Base-by-base conservation (phyloP, 2,113 vertebrate species). In the Chaetodon trifascialis region DNA sequence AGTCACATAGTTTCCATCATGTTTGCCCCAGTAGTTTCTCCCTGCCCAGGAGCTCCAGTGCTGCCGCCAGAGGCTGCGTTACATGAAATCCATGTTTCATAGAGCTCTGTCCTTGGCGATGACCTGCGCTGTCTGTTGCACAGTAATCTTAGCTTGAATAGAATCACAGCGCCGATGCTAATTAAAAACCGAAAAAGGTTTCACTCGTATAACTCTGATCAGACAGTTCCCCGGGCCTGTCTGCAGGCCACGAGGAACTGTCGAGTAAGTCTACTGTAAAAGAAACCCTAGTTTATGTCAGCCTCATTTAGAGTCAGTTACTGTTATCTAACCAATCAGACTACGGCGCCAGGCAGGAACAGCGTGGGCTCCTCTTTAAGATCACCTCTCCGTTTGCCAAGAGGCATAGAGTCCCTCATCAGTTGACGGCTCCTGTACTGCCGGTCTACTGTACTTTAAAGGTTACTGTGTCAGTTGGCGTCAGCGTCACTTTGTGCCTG, bases 401-500 rank as follows among this genome's bases (percentile, higher is more conserved):
- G 6, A 73, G 58, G 60, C 54, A 54, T 60, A 14, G 64, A 19
- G 44, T 70, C 25, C 68, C 21, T 77, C 47, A n/a, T 74, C 58
- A 56, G 49, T 5, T 66, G 67, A 76, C 79, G 62, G 54, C 68
- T 88, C 63, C 72, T 64, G 49, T 10, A 23, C 77, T 66, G 71
- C 46, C 49, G 49, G n/a, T 67, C 67, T 72, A n/a, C 82, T 76
- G 65, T 73, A 76, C 77, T 51, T 21, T 46, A 89, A 93, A 94
- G 92, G 89, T 93, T 71, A 85, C 36, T 25, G 54, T 87, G 90
- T 84, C 91, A 49, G 8, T 23, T 58, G 52, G 30, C 72, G 25
- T 93, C 59, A 88, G 71, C 21, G 15, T 91, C 86, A 87, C 25
- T 49, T 23, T 40, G 68, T 73, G 74, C 73, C 73, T 82, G 72